These are phyloP conservation scores for Blastobasis adustella DNA, from an alignment of 2,888 invertebrate genomes.

Conservation along the genomic window DNA sequence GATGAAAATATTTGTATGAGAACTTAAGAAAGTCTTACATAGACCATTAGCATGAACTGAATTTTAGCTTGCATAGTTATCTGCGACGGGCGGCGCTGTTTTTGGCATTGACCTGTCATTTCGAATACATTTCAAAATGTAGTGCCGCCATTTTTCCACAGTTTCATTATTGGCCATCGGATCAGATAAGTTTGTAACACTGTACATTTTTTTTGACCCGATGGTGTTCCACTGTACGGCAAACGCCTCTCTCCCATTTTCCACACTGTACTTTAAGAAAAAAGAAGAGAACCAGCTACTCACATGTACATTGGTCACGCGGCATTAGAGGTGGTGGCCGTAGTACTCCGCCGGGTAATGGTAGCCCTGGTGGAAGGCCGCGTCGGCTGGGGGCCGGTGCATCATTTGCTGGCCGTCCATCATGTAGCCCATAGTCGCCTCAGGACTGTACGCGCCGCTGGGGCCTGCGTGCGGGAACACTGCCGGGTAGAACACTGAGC, in stretches of 20 bases:
- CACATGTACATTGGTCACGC: slow-evolving; percentile 58
- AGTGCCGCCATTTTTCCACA: too few species aligned
- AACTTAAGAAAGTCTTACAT: too few species aligned
- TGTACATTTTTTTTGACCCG: too few species aligned
- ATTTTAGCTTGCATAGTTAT: too few species aligned
- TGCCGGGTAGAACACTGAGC: slow-evolving; percentile 73
- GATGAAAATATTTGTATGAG: too few species aligned
- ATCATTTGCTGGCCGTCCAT: slow-evolving; percentile 99
- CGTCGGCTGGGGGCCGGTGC: slow-evolving; percentile 95
- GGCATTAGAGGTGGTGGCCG: slow-evolving; percentile 91
- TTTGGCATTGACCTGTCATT: too few species aligned
- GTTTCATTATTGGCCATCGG: too few species aligned
- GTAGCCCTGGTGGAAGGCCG: slow-evolving; percentile 95
- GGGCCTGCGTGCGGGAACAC: slow-evolving; percentile 97
- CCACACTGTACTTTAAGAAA: background rate
- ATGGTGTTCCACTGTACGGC: too few species aligned
- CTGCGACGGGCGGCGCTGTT: too few species aligned
- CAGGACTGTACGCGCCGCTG: slow-evolving; percentile 96
- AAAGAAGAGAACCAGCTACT: slow-evolving; percentile 27
- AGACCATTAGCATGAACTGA: too few species aligned
- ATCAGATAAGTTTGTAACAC: too few species aligned
- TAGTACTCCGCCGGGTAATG: slow-evolving; percentile 95
- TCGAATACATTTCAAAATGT: too few species aligned
- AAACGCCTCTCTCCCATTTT: background rate
- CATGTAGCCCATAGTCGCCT: slow-evolving; percentile 97